Evolutionary conservation across 2,888 invertebrate genomes (phyloP), one percentile per base, ranked within the genome.

Genomic region (Scaptomyza reducta): DNA sequence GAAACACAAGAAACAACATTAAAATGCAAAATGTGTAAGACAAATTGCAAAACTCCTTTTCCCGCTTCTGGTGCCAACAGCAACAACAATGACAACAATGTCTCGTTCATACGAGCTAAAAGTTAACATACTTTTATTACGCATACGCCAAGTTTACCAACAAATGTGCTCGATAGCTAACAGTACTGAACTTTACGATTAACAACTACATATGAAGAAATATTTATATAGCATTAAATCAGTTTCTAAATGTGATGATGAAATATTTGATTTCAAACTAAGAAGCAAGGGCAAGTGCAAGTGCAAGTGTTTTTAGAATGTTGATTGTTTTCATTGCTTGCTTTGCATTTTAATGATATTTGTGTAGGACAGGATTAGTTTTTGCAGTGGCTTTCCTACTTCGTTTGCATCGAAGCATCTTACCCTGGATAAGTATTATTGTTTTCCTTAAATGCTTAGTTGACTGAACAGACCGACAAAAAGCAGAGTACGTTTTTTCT

Each of bases 1-100:
- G 51, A 66, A 61, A 59, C 35, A 42, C 61, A 57, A 22, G 22
- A 29, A 69, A 51, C 64, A 57, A 49, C 54, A 64, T 56, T 25
- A 64, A 61, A 64, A 64, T 64, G 57, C 25, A 67, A 54, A 67
- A 61, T 61, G 29, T 40, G 33, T 44, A 67, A 58, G 55, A 42
- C 60, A 64, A 75, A 71, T 67, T 66, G 56, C 47, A 51, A 57
- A 70, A 73, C 57, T 68, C 53, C 53, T 59, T 47, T 38, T 4
- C 3, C 10, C 29, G 14, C 27, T 40, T 53, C 44, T 29, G 29
- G 22, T 16, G 11, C n/a, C 45, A 67, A 61, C 62, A 69, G 44
- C 51, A 68, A 57, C 57, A 82, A 80, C 49, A 82, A 72, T 70
- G 74, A 63, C 83, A 79, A 68, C 67, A 66, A 61, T 67, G 59